phyloP scores from a whole-genome alignment of 2,113 vertebrate species.

The Balaenoptera acutorostrata region DNA sequence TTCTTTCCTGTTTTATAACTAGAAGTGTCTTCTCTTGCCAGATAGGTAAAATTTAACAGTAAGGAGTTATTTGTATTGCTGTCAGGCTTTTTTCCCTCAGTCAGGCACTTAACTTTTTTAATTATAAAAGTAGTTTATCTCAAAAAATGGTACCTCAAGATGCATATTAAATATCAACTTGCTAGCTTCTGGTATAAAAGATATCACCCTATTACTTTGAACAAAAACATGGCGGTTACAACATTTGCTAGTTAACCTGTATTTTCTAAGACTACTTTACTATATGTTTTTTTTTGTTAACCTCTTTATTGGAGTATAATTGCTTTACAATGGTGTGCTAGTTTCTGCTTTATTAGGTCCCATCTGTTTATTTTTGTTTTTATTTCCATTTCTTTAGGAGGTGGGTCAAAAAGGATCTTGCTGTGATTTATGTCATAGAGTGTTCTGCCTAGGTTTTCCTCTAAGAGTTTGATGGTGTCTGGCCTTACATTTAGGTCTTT shows the following conservation, averaged over 20 bases:
- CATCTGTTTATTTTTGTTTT: too few species aligned
- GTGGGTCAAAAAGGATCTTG: too few species aligned
- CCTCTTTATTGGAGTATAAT: too few species aligned
- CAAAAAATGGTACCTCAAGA: not conserved
- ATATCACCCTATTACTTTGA: not conserved
- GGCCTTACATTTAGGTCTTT: too few species aligned
- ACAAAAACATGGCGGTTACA: not conserved
- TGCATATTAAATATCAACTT: not conserved
- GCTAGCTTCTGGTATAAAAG: not conserved
- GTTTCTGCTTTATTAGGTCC: too few species aligned
- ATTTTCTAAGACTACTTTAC: not conserved
- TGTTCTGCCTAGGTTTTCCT: too few species aligned
- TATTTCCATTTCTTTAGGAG: too few species aligned
- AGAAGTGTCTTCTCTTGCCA: not conserved
- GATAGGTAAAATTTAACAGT: slow-evolving; percentile 13
- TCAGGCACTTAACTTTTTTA: not conserved
- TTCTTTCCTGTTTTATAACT: slow-evolving; percentile 34
- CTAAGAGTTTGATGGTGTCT: too few species aligned
- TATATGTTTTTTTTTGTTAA: not conserved
- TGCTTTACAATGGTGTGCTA: too few species aligned
- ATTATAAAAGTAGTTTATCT: not conserved
- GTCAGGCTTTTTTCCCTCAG: not conserved
- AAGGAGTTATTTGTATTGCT: not conserved
- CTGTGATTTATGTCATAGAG: too few species aligned
- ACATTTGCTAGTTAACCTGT: not conserved